phyloP scores from a whole-genome alignment of 2,797 vertebrate genomes.

The Pygocentrus nattereri region DNA sequence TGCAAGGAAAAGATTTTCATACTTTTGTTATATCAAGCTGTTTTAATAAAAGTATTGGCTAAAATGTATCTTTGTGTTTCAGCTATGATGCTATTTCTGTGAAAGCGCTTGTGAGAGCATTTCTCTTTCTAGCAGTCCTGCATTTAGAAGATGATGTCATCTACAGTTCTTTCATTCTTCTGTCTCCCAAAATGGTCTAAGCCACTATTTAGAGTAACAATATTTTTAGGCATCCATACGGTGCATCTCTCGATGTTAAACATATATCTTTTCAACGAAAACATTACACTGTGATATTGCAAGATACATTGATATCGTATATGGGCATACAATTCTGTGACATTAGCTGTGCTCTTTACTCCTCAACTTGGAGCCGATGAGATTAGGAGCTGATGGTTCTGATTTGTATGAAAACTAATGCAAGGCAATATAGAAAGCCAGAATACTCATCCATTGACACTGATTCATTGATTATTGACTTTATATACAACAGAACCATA shows the following conservation, averaged over 20 bases:
- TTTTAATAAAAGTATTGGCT: neutral
- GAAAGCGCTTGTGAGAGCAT: neutral
- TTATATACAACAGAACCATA: neutral
- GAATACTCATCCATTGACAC: neutral
- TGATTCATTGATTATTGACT: no score
- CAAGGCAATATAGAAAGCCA: neutral
- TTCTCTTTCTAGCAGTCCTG: neutral
- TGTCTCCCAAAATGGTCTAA: neutral
- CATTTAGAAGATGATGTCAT: conserved; percentile 21
- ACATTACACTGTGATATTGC: neutral
- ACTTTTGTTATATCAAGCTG: neutral
- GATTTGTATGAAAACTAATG: neutral
- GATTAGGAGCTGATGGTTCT: neutral
- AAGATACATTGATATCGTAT: neutral
- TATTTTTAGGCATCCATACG: conserved; percentile 2
- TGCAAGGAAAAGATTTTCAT: neutral
- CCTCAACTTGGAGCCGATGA: neutral
- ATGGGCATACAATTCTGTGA: neutral
- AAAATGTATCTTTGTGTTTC: neutral
- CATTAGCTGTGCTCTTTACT: no score
- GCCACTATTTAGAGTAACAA: neutral
- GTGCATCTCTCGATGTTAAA: neutral
- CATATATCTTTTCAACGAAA: neutral
- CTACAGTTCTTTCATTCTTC: neutral
- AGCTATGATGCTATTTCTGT: neutral